Evolutionary conservation across 2,888 invertebrate genomes (phyloP), one percentile per base, ranked within the genome.

Genomic region (Thymelicus lineola): DNA sequence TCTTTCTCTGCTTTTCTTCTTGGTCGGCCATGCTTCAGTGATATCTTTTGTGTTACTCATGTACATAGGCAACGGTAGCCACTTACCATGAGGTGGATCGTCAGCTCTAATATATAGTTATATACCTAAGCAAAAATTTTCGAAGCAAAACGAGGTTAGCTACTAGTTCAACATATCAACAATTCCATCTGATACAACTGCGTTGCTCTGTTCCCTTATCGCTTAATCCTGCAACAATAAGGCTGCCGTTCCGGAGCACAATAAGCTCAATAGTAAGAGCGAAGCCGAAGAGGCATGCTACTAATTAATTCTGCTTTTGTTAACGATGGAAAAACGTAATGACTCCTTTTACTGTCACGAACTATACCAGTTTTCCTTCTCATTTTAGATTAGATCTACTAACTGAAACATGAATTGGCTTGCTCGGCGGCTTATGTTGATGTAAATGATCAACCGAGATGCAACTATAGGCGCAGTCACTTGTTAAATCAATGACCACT

Each of bases 241-340:
- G 42, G 42, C 12, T 12, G 20, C 12, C 53, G 20, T 53, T 20
- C 53, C 20, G 20, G 53, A 20, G 20, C 20, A 53, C 53, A 53
- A 53, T 53, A 53, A 15, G 20, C 20, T 20, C 20, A 20, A 53
- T 53, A 20, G 53, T 53, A 53, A 20, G 53, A 53, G 12, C 20
- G 53, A 53, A 53, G 53, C 53, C 53, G 20, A 53, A 53, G 53
- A 53, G 17, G 20, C 20, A 53, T 53, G 53, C 20, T 53, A 20
- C 53, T 53, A 53, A 53, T 53, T 53, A 53, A 53, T 53, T 53
- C 17, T 20, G 53, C 53, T 53, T 53, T 53, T 53, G 53, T 53
- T 53, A 53, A 53, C 53, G 20, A 20, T 20, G 53, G 20, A 20
- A 53, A 53, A 17, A 53, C 53, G 20, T 20, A 53, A 53, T 53